Conservation (phyloP, 2,797 vertebrate species). For the Acrocephalus scirpaceus region DNA sequence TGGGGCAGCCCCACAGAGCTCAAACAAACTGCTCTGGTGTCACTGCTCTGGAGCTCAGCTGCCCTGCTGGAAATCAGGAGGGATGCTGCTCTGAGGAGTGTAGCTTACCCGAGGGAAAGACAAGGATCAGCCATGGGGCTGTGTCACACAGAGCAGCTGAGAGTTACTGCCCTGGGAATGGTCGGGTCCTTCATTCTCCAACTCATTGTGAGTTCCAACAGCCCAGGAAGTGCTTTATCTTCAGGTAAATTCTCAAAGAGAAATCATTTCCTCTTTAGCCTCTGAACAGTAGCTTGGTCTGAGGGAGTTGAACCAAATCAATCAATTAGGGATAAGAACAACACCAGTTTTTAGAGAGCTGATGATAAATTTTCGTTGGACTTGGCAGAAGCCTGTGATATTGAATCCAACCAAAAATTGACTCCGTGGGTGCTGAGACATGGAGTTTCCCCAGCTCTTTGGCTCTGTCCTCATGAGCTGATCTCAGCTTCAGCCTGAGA, state of each 20-base stretch:
- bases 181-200: neutral
- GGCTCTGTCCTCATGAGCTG: neutral
- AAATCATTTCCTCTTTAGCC: neutral
- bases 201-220: neutral
- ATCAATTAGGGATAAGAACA: neutral
- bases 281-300: neutral
- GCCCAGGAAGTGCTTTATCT: neutral
- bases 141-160: rapidly evolving
- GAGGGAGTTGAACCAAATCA: neutral
- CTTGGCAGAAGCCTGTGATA: conserved; percentile 10
- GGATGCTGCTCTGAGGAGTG: neutral
- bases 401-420: conserved; percentile 11
- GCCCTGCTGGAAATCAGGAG: neutral
- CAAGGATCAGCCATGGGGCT: rapidly evolving
- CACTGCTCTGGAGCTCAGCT: neutral
- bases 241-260: neutral
- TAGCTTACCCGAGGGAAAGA: rapidly evolving
- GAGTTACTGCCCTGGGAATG: rapidly evolving
- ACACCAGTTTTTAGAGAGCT: neutral
- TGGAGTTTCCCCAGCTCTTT: neutral
- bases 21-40: neutral
- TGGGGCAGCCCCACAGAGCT: neutral
- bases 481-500: neutral
- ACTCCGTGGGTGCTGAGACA: neutral
- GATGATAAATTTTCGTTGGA: neutral